Evolutionary conservation across 2,888 invertebrate species (phyloP).

Genomic region (Harpagoxenus sublaevis): DNA sequence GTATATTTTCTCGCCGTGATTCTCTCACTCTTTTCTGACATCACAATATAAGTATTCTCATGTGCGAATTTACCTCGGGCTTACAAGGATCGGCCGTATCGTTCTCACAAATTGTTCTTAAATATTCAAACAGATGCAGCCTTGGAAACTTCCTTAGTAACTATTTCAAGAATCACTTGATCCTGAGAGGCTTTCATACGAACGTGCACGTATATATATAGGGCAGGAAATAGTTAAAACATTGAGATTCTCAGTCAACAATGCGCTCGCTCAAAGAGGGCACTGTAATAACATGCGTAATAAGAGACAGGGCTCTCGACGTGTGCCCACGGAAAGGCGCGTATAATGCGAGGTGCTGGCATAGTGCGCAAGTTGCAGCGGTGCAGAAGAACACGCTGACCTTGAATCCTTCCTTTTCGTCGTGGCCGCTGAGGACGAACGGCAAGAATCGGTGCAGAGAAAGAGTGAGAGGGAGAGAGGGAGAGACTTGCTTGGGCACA

Average conservation of each 20-base stretch:
- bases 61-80: slow-evolving; percentile 4
- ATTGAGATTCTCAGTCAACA: slow-evolving; percentile 32
- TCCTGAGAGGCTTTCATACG: not conserved
- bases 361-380: slow-evolving; percentile 17
- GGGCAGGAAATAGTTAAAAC: slow-evolving; percentile 29
- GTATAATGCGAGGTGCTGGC: slow-evolving; percentile 41
- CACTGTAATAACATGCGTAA: slow-evolving; percentile 38
- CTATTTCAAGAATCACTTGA: slow-evolving; percentile 3
- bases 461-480: not conserved
- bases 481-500: slow-evolving; percentile 41
- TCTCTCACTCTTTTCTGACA: slow-evolving; percentile 6
- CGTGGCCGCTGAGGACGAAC: slow-evolving; percentile 52
- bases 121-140: slow-evolving; percentile 15
- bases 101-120: slow-evolving; percentile 9
- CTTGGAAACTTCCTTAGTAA: slow-evolving; percentile 30
- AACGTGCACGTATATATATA: too few relatives aligned
- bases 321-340: slow-evolving; percentile 10
- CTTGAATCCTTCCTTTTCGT: slow-evolving; percentile 75
- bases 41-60: not conserved
- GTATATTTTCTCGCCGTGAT: slow-evolving; percentile 4
- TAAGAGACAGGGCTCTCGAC: slow-evolving; percentile 1
- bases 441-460: slow-evolving; percentile 32
- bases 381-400: slow-evolving; percentile 74
- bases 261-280: slow-evolving; percentile 1
- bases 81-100: slow-evolving; percentile 30